phyloP scores from a whole-genome alignment of 1,140 invertebrate species.

The Tyrophagus putrescentiae region DNA sequence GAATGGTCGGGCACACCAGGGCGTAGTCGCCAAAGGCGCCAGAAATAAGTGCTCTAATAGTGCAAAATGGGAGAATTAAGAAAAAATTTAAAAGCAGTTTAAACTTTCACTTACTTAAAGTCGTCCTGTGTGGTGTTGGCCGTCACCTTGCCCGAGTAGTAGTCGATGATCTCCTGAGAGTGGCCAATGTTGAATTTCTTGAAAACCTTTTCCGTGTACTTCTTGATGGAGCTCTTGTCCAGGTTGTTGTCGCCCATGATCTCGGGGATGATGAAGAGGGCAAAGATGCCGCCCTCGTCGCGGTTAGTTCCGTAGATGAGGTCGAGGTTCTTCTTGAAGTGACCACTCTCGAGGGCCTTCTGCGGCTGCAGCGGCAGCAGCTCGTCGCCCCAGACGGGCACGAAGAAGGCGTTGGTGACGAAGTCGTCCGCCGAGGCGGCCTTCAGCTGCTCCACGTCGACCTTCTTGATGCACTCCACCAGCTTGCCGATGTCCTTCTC shows the following conservation, averaged over 20 bases:
- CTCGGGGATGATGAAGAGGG: background rate
- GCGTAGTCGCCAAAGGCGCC: background rate
- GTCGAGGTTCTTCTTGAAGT: background rate
- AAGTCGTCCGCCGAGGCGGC: background rate
- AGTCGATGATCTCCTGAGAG: background rate
- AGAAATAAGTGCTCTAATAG: too few relatives aligned
- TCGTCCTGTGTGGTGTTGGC: too few relatives aligned
- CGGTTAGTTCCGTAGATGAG: background rate
- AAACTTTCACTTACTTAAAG: too few relatives aligned
- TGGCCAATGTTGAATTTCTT: background rate
- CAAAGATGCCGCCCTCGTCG: background rate
- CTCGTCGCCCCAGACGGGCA: background rate
- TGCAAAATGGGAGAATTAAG: background rate
- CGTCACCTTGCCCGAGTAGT: background rate
- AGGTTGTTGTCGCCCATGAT: background rate
- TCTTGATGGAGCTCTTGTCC: too few relatives aligned
- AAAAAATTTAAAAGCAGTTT: background rate
- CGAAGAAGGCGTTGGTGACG: background rate
- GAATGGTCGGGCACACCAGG: constrained; percentile 3
- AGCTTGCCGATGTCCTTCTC: background rate
- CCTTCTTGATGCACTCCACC: background rate
- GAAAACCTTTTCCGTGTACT: background rate
- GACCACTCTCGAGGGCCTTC: background rate
- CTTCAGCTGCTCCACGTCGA: background rate
- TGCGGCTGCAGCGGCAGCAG: background rate